A percentile compares a stretch with the other conserved stretches of the same genome.
phyloP scores from a whole-genome alignment of 2,797 vertebrate species.

The Acrossocheilus fasciatus region DNA sequence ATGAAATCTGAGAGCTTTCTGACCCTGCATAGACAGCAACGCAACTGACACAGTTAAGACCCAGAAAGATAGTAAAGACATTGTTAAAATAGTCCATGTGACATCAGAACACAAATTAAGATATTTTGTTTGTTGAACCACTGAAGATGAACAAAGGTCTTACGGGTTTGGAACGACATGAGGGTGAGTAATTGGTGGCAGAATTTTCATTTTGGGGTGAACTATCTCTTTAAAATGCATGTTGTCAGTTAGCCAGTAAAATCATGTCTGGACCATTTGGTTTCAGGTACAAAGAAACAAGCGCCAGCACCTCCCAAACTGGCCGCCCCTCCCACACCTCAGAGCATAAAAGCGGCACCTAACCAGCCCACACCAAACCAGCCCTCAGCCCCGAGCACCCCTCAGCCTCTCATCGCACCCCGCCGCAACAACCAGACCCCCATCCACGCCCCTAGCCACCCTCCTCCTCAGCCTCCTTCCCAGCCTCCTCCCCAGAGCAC shows the following conservation, averaged over 20 bases:
- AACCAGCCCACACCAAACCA: constrained; percentile 74
- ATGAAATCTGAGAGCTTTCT: no score
- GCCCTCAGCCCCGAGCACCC: constrained; percentile 60
- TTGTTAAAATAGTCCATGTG: no score
- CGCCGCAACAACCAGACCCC: constrained; percentile 83
- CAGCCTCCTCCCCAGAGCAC: constrained; percentile 74
- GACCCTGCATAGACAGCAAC: no score
- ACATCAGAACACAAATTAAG: no score
- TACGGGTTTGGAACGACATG: no score
- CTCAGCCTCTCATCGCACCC: constrained; percentile 74
- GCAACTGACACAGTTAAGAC: no score
- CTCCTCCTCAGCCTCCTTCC: constrained; percentile 84
- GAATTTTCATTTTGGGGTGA: no score
- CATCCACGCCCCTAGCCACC: constrained; percentile 91
- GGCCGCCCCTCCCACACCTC: constrained; percentile 72
- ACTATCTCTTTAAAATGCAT: background rate
- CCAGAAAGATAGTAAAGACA: no score
- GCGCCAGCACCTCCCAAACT: constrained; percentile 89
- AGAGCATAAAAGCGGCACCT: constrained; percentile 67
- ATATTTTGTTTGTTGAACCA: no score
- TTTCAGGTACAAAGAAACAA: constrained; percentile 92
- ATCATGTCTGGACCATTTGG: constrained; percentile 23
- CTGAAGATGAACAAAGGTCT: background rate
- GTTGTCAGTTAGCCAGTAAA: background rate
- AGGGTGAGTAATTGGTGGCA: no score